Base-by-base conservation (phyloP, 2,113 vertebrate species). In the Coracopsis vasa region DNA sequence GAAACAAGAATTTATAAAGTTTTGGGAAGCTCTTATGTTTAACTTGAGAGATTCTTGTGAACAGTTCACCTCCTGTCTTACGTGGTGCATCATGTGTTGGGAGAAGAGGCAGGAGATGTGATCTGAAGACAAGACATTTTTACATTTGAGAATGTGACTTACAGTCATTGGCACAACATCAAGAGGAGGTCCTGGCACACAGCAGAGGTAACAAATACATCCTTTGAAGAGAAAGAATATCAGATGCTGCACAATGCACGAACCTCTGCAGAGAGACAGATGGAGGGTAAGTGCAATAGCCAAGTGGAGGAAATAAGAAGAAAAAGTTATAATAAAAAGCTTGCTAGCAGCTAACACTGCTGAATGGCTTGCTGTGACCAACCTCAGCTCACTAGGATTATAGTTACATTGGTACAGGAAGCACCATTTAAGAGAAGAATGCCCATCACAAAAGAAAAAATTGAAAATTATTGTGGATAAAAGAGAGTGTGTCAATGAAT, bases 121-220 rank as follows among this genome's bases (percentile, higher is more conserved):
- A 94, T 95, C 64, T 71, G 47, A 90, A 95, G 79, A 79, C 62
- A 89, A 91, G 80, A 90, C 47, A 88, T 73, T 70, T 93, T 90
- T 94, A 19, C 82, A 79, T 78, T 88, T 88, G 65, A 86, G 69
- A 96, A 93, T 95, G 69, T 95, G 94, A 94, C 72, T 95, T 95
- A 69, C 42, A 93, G 80, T 67, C 72, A 88, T 79, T 94, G 94
- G 95, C 86, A 81, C 69, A 80, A 19, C 79, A 56, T 88, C 95
- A 93, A 84, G 69, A 94, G 77, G 80, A 95, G 80, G 92, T 75
- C 95, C 88, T 92, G 94, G 92, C 82, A 88, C 64, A 86, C 90
- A 91, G 35, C 28, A 91, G 54, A 94, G 88, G 82, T 90, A 93
- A 67, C 81, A 92, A 95, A 95, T 94, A 92, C 88, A 71, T 78